A percentile compares a stretch with the other conserved stretches of the same genome.
These are phyloP conservation scores for Chouioia cunea DNA, from an alignment of 2,888 invertebrate species.

Conservation along the genomic window DNA sequence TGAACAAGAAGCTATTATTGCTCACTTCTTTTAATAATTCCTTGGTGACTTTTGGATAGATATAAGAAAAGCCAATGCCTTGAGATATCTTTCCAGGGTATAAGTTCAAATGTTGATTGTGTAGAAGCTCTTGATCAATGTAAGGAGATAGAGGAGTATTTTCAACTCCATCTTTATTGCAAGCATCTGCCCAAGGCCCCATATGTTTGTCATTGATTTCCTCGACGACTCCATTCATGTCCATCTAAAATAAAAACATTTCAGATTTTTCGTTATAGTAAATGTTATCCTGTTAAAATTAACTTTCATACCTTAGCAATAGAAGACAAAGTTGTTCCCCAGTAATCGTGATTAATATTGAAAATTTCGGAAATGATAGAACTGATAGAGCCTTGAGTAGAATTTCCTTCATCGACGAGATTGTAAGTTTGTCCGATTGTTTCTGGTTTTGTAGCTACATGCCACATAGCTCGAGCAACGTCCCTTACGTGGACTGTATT, in stretches of 20 bases:
- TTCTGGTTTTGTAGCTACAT: slow-evolving; percentile 72
- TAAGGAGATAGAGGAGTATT: slow-evolving; percentile 93
- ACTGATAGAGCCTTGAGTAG: slow-evolving; percentile 88
- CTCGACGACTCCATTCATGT: slow-evolving; percentile 84
- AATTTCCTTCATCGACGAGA: slow-evolving; percentile 85
- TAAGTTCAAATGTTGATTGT: slow-evolving; percentile 84
- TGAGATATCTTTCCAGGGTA: slow-evolving; percentile 76
- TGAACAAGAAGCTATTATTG: slow-evolving; percentile 10
- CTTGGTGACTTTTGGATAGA: slow-evolving; percentile 75
- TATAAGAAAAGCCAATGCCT: slow-evolving; percentile 73
- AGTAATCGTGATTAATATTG: slow-evolving; percentile 88
- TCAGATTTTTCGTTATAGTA: slow-evolving; percentile 20
- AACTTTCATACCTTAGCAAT: slow-evolving; percentile 77
- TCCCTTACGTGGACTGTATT: slow-evolving; percentile 91
- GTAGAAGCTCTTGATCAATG: slow-evolving; percentile 85
- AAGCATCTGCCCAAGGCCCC: slow-evolving; percentile 91
- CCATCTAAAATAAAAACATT: slow-evolving; percentile 71
- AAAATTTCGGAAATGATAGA: slow-evolving; percentile 86
- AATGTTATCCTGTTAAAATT: not conserved
- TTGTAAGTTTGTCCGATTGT: slow-evolving; percentile 79
- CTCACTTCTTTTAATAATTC: slow-evolving; percentile 75
- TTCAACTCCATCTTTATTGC: slow-evolving; percentile 78
- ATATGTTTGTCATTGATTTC: slow-evolving; percentile 95
- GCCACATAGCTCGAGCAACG: slow-evolving; percentile 86
- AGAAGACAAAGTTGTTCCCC: slow-evolving; percentile 85